phyloP scores from a whole-genome alignment of 2,797 vertebrate genomes.

The Sciurus carolinensis region DNA sequence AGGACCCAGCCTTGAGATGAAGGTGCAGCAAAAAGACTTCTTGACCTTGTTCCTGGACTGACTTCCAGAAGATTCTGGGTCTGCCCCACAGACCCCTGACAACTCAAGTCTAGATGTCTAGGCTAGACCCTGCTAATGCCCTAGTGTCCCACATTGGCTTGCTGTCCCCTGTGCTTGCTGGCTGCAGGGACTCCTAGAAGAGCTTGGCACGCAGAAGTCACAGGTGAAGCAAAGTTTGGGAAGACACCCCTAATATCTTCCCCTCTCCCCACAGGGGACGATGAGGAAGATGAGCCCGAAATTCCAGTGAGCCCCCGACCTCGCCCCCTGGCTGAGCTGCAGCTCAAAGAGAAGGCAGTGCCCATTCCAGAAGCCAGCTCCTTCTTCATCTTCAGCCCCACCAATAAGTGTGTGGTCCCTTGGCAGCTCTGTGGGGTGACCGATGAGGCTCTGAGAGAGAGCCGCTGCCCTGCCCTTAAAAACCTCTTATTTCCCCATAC shows the following conservation, averaged over 20 bases:
- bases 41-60: not conserved
- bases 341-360: conserved; percentile 98
- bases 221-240: accelerated
- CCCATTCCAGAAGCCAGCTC: conserved; percentile 97
- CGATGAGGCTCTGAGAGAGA: not conserved
- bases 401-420: conserved; percentile 94
- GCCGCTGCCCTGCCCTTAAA: not conserved
- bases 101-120: not conserved
- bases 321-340: conserved; percentile 97
- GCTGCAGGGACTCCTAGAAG: too few species aligned
- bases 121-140: not conserved
- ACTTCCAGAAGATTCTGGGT: not conserved
- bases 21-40: not conserved
- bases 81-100: not conserved
- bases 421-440: accelerated
- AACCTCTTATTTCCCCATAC: not conserved
- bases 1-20: not conserved
- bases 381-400: conserved; percentile 98
- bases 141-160: accelerated
- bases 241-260: not conserved
- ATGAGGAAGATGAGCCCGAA: conserved; percentile 98
- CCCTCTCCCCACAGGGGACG: conserved; percentile 92
- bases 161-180: not conserved
- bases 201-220: not conserved
- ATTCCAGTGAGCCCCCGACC: conserved; percentile 97